Percentiles rank a stretch among this genome's conserved stretches.
Conservation (phyloP, 1,140 invertebrate species). For the Tachypleus tridentatus region DNA sequence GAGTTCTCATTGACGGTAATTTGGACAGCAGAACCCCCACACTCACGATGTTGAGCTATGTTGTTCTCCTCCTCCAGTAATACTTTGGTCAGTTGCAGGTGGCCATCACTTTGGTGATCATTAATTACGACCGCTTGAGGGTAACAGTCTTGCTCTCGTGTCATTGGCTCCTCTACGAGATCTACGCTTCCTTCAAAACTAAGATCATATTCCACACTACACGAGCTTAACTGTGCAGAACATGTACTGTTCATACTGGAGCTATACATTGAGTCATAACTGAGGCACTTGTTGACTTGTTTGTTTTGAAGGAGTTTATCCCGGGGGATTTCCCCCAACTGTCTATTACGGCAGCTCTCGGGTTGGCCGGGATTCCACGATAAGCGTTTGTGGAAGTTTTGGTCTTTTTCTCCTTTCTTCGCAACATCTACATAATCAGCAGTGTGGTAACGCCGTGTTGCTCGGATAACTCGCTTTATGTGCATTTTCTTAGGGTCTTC, state of each 20-base stretch:
- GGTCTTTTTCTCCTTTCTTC: constrained; percentile 40
- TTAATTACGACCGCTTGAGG: too few species aligned
- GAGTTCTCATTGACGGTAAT: constrained; percentile 29
- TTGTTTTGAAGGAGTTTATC: neutral
- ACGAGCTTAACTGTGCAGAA: constrained; percentile 37
- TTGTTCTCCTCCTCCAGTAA: too few species aligned
- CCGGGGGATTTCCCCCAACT: neutral
- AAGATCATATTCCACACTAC: constrained; percentile 10
- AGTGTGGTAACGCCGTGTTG: constrained; percentile 47
- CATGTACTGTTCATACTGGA: constrained; percentile 42
- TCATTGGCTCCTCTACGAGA: neutral
- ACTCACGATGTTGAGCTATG: constrained; percentile 17
- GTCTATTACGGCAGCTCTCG: neutral
- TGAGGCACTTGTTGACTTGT: constrained; percentile 21
- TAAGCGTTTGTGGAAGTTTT: constrained; percentile 49
- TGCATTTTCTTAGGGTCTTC: constrained; percentile 1
- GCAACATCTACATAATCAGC: constrained; percentile 52
- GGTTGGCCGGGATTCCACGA: constrained; percentile 49
- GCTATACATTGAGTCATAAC: constrained; percentile 37
- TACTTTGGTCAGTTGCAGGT: too few species aligned
- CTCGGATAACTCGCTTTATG: constrained; percentile 38
- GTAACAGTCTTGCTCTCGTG: too few species aligned
- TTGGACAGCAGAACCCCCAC: constrained; percentile 40
- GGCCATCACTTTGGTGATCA: too few species aligned
- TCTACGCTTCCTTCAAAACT: neutral